phyloP scores from a whole-genome alignment of 2,888 invertebrate species.

The Sisyra nigra region DNA sequence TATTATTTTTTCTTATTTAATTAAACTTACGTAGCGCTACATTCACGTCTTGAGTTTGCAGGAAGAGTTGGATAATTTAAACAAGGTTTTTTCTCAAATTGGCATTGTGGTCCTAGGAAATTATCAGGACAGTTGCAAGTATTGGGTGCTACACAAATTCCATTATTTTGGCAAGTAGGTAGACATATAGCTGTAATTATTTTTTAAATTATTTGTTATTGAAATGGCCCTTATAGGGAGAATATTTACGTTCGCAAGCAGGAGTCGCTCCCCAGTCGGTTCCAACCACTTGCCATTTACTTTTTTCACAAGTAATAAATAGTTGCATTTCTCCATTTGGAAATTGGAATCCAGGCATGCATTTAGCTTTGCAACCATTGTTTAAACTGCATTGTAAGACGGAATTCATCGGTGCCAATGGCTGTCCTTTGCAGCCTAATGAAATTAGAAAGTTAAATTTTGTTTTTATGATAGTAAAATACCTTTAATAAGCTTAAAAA shows the following conservation, averaged over 20 bases:
- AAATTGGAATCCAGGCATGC: slow-evolving; percentile 31
- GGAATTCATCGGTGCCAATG: slow-evolving; percentile 22
- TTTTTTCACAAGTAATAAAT: slow-evolving; percentile 30
- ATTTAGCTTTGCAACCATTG: slow-evolving; percentile 34
- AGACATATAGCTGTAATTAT: slow-evolving; percentile 49
- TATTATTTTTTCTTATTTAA: slow-evolving; percentile 2
- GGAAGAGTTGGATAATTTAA: slow-evolving; percentile 46
- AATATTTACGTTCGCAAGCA: slow-evolving; percentile 42
- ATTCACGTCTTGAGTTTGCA: slow-evolving; percentile 43
- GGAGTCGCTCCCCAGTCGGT: slow-evolving; percentile 32
- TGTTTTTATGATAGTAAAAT: too few species aligned
- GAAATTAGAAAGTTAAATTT: too few species aligned
- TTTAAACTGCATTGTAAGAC: slow-evolving; percentile 20
- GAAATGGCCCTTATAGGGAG: too few species aligned
- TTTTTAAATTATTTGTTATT: too few species aligned
- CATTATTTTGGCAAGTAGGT: slow-evolving; percentile 63
- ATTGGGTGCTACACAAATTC: slow-evolving; percentile 60
- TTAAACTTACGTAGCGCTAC: slow-evolving; percentile 43
- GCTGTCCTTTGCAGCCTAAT: slow-evolving; percentile 21
- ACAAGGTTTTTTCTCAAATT: slow-evolving; percentile 57
- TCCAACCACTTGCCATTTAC: slow-evolving; percentile 31
- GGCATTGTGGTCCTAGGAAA: slow-evolving; percentile 56
- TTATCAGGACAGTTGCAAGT: slow-evolving; percentile 59
- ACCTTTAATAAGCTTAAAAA: too few species aligned
- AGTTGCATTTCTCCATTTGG: slow-evolving; percentile 32